Conservation (phyloP, 1,140 invertebrate species). For the Sycophila sp. region DNA sequence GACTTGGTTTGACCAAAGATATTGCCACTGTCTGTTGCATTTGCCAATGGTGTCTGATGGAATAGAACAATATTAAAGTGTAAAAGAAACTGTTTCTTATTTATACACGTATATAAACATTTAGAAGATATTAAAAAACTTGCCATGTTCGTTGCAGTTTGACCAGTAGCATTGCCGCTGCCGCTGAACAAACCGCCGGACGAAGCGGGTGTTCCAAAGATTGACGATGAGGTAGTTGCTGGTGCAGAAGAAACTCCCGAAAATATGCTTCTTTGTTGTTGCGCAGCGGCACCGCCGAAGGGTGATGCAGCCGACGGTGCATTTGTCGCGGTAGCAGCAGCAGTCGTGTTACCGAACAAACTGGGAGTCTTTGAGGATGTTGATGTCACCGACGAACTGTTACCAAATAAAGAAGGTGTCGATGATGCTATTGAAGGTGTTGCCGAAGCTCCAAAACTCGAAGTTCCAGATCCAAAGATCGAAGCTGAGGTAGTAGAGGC, state of each 20-base stretch:
- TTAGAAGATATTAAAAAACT: not conserved
- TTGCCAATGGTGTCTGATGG: not conserved
- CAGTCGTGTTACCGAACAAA: slow-evolving; percentile 2
- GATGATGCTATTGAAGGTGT: not conserved
- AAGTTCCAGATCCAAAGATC: slow-evolving; percentile 31
- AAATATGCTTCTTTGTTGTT: slow-evolving; percentile 16
- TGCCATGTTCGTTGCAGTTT: slow-evolving; percentile 1
- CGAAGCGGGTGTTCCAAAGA: slow-evolving; percentile 31
- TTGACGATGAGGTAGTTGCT: no score
- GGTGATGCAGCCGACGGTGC: not conserved
- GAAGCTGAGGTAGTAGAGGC: slow-evolving; percentile 2
- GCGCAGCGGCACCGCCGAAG: not conserved
- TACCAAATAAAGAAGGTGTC: slow-evolving; percentile 36
- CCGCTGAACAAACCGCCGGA: slow-evolving; percentile 1
- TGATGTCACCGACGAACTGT: not conserved
- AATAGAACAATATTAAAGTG: not conserved
- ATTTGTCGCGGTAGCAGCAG: not conserved
- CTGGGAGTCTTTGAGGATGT: not conserved
- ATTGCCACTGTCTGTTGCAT: not conserved
- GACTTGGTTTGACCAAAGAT: slow-evolving; percentile 18
- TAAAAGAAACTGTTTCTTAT: no score
- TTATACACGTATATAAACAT: no score
- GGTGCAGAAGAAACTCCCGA: no score
- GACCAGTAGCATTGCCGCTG: not conserved
- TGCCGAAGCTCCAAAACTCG: slow-evolving; percentile 22